Percentiles rank a stretch among this genome's conserved stretches.
These are phyloP conservation scores for Bubalus kerabau DNA, from an alignment of 2,113 vertebrate species.

Conservation along the genomic window DNA sequence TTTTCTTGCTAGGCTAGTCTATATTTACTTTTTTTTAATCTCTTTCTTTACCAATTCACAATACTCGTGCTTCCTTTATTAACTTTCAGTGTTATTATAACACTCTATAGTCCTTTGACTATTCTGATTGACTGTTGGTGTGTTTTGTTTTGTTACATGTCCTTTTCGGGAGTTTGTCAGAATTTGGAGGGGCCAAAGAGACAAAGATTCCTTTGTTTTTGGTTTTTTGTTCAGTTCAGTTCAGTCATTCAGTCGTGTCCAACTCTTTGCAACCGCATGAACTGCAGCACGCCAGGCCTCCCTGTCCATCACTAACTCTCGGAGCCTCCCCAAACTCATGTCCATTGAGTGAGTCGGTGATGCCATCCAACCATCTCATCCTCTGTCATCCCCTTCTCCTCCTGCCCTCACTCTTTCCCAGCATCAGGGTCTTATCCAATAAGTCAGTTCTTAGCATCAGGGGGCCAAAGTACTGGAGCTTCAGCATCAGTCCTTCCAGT, in stretches of 20 bases:
- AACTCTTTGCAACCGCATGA: fast-evolving
- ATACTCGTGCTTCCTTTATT: background rate
- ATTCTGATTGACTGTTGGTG: background rate
- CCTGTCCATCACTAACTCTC: background rate
- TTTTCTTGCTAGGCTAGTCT: background rate
- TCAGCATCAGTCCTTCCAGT: background rate
- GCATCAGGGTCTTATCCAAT: background rate
- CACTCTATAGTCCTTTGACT: background rate
- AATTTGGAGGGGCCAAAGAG: background rate
- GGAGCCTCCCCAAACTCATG: background rate
- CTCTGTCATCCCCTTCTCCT: background rate
- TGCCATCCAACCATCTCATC: background rate
- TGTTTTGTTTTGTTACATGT: background rate
- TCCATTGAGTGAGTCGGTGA: background rate
- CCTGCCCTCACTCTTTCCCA: background rate
- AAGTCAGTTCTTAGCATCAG: background rate
- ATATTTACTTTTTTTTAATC: background rate
- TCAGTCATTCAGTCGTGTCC: background rate
- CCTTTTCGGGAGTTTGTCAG: background rate
- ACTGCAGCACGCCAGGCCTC: background rate
- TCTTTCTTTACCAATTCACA: background rate
- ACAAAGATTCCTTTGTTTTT: background rate
- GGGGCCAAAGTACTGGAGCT: background rate
- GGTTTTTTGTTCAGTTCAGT: background rate
- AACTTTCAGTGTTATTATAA: background rate